phyloP scores from a whole-genome alignment of 2,113 vertebrate species.

The Gnathonemus echidnorhynchus region DNA sequence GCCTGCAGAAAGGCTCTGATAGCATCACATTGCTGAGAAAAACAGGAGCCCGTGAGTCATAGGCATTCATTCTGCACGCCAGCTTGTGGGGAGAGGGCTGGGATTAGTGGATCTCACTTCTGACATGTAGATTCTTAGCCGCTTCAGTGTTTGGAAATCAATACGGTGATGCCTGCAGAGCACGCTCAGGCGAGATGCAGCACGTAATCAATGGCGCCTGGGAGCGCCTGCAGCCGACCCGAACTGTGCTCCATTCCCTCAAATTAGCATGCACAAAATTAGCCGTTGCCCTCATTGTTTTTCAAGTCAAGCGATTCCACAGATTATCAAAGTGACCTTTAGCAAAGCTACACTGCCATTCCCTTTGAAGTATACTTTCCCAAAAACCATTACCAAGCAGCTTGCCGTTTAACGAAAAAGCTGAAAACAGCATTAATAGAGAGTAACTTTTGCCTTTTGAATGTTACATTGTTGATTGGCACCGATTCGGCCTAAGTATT shows the following conservation, averaged over 20 bases:
- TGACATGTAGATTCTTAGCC: slow-evolving; percentile 16
- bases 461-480: not conserved
- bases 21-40: slow-evolving; percentile 37
- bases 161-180: slow-evolving; percentile 22
- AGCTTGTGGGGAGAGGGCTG: not conserved
- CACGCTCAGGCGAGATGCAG: slow-evolving; percentile 46
- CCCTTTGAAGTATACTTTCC: slow-evolving; percentile 20
- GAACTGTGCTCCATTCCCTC: slow-evolving; percentile 41
- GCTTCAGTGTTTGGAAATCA: slow-evolving; percentile 15
- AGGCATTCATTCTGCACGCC: not conserved
- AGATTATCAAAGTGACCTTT: slow-evolving; percentile 35
- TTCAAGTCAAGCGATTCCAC: slow-evolving; percentile 12
- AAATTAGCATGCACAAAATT: slow-evolving; percentile 52
- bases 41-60: not conserved
- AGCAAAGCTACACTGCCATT: not conserved
- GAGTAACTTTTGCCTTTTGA: slow-evolving; percentile 1
- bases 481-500: not conserved
- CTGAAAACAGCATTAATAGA: slow-evolving; percentile 7
- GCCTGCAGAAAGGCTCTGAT: slow-evolving; percentile 45
- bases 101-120: slow-evolving; percentile 8
- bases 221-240: slow-evolving; percentile 21
- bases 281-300: slow-evolving; percentile 25
- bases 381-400: slow-evolving; percentile 7
- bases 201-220: slow-evolving; percentile 47
- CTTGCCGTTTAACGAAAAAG: not conserved